Evolutionary conservation across 2,888 invertebrate genomes (phyloP).

Genomic region (Zaprionus lineosus): DNA sequence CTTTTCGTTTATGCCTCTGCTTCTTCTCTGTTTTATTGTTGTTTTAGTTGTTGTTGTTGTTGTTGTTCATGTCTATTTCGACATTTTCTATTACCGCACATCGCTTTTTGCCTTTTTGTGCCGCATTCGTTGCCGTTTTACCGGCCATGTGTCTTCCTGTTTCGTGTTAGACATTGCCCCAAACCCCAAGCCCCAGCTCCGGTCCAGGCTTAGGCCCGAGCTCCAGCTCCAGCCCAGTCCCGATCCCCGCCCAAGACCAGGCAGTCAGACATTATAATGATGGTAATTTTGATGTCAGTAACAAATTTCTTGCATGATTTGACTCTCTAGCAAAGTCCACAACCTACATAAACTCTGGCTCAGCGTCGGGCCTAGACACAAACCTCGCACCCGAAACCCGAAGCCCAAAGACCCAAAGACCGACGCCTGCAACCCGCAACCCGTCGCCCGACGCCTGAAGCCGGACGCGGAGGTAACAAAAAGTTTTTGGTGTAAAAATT

Average conservation of each 20-base stretch:
- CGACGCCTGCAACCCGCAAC: too few species aligned
- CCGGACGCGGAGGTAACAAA: not conserved
- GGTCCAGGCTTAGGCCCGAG: slow-evolving; percentile 6
- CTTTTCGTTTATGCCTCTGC: slow-evolving; percentile 35
- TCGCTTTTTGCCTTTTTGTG: slow-evolving; percentile 45
- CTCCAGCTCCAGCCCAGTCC: too few species aligned
- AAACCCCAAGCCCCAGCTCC: not conserved
- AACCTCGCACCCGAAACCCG: slow-evolving; percentile 24
- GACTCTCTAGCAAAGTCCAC: slow-evolving; percentile 32
- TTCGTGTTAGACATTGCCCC: slow-evolving; percentile 52
- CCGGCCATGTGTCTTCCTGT: slow-evolving; percentile 57
- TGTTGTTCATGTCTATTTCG: slow-evolving; percentile 57
- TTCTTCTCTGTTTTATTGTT: slow-evolving; percentile 2
- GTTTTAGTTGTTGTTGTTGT: slow-evolving; percentile 17
- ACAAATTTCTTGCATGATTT: slow-evolving; percentile 79
- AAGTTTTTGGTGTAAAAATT: slow-evolving; percentile 55
- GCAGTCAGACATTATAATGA: slow-evolving; percentile 72
- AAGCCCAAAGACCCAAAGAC: not conserved
- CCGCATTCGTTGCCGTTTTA: slow-evolving; percentile 23
- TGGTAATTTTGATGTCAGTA: slow-evolving; percentile 78
- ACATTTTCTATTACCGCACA: slow-evolving; percentile 76
- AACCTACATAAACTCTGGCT: slow-evolving; percentile 6
- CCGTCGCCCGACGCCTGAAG: not conserved
- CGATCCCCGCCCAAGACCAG: too few species aligned
- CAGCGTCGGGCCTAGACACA: slow-evolving; percentile 16